A percentile compares a stretch with the other conserved stretches of the same genome.
Evolutionary conservation across 2,113 vertebrate genomes (phyloP).

Genomic region (Tauraco erythrolophus): DNA sequence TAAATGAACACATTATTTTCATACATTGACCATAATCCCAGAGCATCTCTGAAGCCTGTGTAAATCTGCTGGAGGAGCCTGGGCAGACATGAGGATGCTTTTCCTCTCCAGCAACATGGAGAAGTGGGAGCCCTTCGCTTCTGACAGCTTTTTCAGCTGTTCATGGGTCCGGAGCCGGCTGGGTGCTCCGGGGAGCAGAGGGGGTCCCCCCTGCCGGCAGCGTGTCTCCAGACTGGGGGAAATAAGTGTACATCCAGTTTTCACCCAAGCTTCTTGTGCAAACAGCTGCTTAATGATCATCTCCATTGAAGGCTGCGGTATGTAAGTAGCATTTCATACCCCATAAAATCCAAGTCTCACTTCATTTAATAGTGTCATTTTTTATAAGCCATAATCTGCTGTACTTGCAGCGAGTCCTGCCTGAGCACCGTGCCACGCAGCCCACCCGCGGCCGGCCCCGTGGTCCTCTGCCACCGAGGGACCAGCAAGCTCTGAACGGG

Average conservation of each 20-base stretch:
- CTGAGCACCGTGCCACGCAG: accelerated
- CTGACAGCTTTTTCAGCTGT: not conserved
- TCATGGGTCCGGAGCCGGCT: no score
- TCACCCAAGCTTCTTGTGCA: not conserved
- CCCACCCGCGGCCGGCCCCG: accelerated
- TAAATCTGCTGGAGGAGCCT: not conserved
- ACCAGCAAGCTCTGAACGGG: not conserved
- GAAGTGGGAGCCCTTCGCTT: not conserved
- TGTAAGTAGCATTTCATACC: not conserved
- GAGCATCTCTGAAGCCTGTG: not conserved
- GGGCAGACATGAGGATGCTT: not conserved
- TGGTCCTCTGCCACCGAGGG: not conserved
- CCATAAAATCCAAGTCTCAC: not conserved
- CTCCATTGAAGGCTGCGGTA: not conserved
- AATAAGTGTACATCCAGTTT: not conserved
- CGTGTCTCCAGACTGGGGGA: accelerated
- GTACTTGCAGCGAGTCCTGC: not conserved
- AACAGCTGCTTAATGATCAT: not conserved
- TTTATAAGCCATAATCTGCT: not conserved
- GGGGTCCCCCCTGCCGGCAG: accelerated
- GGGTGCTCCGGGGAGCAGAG: not conserved
- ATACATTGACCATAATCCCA: no score
- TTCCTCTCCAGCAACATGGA: not conserved
- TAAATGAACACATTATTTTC: no score
- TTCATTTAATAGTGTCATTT: not conserved